A percentile compares a stretch with the other conserved stretches of the same genome.
These are phyloP conservation scores for Brachionus sp. DNA, from an alignment of 1,140 invertebrate species.

Conservation along the genomic window DNA sequence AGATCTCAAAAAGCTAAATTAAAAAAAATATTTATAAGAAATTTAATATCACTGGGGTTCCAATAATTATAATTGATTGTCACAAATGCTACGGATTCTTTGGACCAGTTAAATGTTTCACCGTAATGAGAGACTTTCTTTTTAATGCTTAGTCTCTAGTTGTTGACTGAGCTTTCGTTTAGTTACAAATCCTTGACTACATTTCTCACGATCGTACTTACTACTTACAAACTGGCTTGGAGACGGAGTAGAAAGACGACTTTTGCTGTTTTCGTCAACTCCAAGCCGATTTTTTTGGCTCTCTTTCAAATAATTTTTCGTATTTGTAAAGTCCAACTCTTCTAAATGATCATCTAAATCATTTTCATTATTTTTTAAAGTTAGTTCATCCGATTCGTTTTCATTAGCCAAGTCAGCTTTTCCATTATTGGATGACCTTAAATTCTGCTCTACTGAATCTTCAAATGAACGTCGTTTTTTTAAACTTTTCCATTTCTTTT, in stretches of 20 bases:
- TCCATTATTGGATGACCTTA: neutral
- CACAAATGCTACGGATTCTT: neutral
- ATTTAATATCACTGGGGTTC: neutral
- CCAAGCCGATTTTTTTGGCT: slow-evolving; percentile 5
- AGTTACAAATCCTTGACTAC: neutral
- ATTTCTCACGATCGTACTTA: slow-evolving; percentile 11
- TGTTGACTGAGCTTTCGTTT: slow-evolving; percentile 26
- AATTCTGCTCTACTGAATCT: slow-evolving; percentile 9
- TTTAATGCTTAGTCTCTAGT: neutral
- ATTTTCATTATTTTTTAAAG: slow-evolving; percentile 19
- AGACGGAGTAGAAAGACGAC: neutral
- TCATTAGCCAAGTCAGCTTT: neutral
- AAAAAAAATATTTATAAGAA: neutral
- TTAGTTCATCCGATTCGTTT: neutral
- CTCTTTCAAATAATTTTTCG: slow-evolving; percentile 32
- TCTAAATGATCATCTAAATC: slow-evolving; percentile 28
- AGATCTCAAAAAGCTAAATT: neutral
- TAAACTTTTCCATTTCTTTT: slow-evolving; percentile 37
- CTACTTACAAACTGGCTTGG: neutral
- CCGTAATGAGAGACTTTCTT: too few species aligned
- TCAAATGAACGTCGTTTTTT: slow-evolving; percentile 28
- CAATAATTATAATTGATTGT: slow-evolving; percentile 8
- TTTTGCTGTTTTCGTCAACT: slow-evolving; percentile 8
- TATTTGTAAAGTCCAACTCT: neutral
- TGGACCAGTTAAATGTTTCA: neutral